Evolutionary conservation across 2,888 invertebrate species (phyloP).

Genomic region (Pachycephus smyrnensis): DNA sequence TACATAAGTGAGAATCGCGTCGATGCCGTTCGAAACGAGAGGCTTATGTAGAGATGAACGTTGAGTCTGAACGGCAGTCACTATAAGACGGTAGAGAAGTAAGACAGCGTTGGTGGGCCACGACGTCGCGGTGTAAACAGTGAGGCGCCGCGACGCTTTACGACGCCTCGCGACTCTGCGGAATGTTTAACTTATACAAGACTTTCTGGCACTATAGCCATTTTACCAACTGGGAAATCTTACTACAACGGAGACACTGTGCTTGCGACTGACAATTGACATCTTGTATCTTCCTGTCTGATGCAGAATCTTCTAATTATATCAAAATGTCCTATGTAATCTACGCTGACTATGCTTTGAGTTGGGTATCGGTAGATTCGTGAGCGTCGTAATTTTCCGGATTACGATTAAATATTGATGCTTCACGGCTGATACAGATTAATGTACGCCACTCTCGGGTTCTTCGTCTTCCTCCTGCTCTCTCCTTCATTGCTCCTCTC

Average conservation of each 20-base stretch:
- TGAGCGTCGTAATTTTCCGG: constrained; percentile 50
- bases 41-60: not conserved
- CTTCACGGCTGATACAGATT: constrained; percentile 62
- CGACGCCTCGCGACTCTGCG: constrained; percentile 60
- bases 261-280: not conserved
- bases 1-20: constrained; percentile 27
- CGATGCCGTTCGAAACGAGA: constrained; percentile 9
- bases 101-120: constrained; percentile 42
- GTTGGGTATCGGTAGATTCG: not conserved
- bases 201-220: constrained; percentile 3
- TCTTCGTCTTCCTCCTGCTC: not conserved
- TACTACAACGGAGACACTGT: not conserved
- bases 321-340: not conserved
- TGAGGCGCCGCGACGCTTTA: constrained; percentile 70
- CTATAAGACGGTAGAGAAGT: not conserved
- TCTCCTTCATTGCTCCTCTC: not conserved
- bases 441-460: constrained; percentile 46
- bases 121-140: constrained; percentile 69
- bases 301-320: not conserved
- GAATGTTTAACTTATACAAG: constrained; percentile 56
- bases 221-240: constrained; percentile 1
- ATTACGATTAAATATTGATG: constrained; percentile 67
- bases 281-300: not conserved
- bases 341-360: not conserved
- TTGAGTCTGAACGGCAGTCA: not conserved